Percentiles rank a stretch among this genome's conserved stretches.
Conservation (phyloP, 2,888 invertebrate species). For the Amphiduros pacificus region DNA sequence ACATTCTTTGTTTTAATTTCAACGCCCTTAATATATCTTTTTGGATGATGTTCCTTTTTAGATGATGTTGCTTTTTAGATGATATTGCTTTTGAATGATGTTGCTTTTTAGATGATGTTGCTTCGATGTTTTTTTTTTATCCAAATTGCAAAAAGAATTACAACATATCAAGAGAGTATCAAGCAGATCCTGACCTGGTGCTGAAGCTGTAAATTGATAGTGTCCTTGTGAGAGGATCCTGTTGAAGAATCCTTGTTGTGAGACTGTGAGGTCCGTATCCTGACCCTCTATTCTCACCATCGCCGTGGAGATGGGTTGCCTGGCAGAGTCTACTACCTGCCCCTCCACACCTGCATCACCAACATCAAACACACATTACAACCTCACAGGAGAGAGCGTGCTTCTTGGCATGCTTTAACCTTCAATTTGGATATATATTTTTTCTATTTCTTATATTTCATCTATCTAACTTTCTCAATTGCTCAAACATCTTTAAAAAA, state of each 20-base stretch:
- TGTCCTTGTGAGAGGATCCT: slow-evolving; percentile 38
- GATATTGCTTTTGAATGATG: not conserved
- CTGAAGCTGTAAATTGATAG: slow-evolving; percentile 40
- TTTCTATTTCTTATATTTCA: no score
- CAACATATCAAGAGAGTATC: not conserved
- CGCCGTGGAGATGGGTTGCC: not conserved
- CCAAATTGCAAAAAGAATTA: not conserved
- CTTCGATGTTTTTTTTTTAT: not conserved
- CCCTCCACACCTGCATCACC: slow-evolving; percentile 10
- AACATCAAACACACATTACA: no score
- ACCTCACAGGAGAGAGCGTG: no score
- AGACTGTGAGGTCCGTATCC: slow-evolving; percentile 1
- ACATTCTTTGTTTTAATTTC: no score
- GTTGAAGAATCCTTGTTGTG: slow-evolving; percentile 33
- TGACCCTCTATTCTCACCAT: slow-evolving; percentile 6
- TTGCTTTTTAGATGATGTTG: not conserved
- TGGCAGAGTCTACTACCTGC: slow-evolving; percentile 1
- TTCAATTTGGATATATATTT: no score
- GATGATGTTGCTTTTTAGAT: no score
- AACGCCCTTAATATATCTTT: no score
- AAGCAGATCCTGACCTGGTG: slow-evolving; percentile 40
- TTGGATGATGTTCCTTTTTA: no score
- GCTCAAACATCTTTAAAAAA: no score
- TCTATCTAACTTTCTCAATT: no score
- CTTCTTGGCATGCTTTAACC: no score